Base-by-base conservation (phyloP, 37 sponge, comb jelly and placozoan species). In the Lycopodina hypogea region DNA sequence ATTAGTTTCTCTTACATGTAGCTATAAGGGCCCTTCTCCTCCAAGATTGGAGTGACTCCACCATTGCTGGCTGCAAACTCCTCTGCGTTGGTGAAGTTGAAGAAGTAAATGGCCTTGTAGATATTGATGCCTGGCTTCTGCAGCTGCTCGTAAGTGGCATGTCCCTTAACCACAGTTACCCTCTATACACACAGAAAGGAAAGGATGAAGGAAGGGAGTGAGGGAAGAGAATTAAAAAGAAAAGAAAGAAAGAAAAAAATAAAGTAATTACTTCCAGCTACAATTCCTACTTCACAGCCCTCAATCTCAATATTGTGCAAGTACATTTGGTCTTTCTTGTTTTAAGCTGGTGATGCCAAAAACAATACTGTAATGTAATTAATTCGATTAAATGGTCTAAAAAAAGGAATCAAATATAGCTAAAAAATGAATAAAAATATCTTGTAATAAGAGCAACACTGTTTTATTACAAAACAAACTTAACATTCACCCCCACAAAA, bases 71-170 rank as follows among this genome's bases (percentile, higher is more conserved):
- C 23, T n/a, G 52, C 72, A 78, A 93, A 86, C 18, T 84, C 88
- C 1, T 70, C 72, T 0, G 79, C 77, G 45, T 94, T 94, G 51
- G 94, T 94, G n/a, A 90, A 58, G 72, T 94, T 94, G 78, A 88
- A 94, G 72, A 94, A 84, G 78, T 94, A 90, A 69, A 90, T 58
- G 40, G 86, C 76, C 52, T 94, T 90, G 81, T 88, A 94, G 42
- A 94, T 51, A 19, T 77, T 82, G 2, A 89, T 71, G 1, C 77
- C 65, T 2, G 91, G 90, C n/a, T 74, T 45, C 69, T 78, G 38
- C 74, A 89, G 77, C 79, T 94, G 94, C 40, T 90, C 80, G 57
- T 84, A 94, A 0, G 85, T 76, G 18, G 80, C 71, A 71, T 84
- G 81, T 9, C 93, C 93, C 19, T 78, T 78, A 42, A 56, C 62